Base-by-base conservation (phyloP, 2,113 vertebrate genomes). In the Proterorhinus semilunaris region DNA sequence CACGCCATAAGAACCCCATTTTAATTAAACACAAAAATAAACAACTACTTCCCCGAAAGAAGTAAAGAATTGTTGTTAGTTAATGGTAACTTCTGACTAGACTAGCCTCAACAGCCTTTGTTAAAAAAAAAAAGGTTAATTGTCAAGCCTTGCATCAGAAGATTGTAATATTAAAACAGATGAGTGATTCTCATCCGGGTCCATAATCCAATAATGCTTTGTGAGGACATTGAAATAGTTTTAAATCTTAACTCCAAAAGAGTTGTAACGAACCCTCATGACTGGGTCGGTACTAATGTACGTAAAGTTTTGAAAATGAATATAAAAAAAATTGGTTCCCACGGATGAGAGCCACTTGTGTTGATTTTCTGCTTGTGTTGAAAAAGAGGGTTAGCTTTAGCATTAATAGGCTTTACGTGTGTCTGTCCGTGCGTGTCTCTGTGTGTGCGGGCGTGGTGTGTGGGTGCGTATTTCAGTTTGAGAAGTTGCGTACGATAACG, bases 401-500 rank as follows among this genome's bases (percentile, higher is more conserved):
- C 54, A 86, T 78, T 90, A 72, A 88, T 62, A 75, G 61, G 74
- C 15, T 81, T 36, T 78, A 12, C 78, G 7, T 71, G 10, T 75
- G 53, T 78, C 1, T 74, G 17, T 81, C 0, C 82, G 10, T 87
- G 11, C 83, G 7, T 85, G 51, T 83, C 5, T 81, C 65, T 79
- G 68, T 67, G 79, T 83, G 74, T 70, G 63, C 76, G 83, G 72
- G 13, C 7, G 42, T 61, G 58, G 58, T 48, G 52, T 87, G 80
- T 89, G 87, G 86, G 86, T 86, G 86, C 73, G 84, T 91, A 85
- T 91, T 94, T 79, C 89, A 99, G 98, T 99, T 99, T 95, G 95
- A 95, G 94, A 99, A 99, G 93, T 94, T 99, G 91, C 93, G 98
- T 90, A 99, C 98, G 87, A 99, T 99, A 93, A 99, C 98, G 88